Evolutionary conservation across 2,888 invertebrate genomes (phyloP).

Genomic region (Torymus aiolomorphi): DNA sequence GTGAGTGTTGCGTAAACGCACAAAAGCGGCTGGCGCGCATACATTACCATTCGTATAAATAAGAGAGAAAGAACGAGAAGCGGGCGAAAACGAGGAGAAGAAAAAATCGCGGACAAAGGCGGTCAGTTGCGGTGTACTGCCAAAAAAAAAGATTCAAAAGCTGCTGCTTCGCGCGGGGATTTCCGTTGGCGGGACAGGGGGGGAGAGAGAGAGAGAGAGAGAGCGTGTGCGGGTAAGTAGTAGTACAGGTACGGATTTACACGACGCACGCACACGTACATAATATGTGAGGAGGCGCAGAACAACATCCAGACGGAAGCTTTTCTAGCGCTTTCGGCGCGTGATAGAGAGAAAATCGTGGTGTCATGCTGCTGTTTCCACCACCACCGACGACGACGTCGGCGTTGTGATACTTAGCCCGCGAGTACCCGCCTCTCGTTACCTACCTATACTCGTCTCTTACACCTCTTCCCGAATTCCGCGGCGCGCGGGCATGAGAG

Average conservation of each 20-base stretch:
- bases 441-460: too few relatives aligned
- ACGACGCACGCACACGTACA: neutral
- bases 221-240: constrained; percentile 32
- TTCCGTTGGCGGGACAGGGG: neutral
- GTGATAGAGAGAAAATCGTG: constrained; percentile 55
- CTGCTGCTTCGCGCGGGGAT: neutral
- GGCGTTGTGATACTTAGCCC: constrained; percentile 60
- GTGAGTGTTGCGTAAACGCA: too few relatives aligned
- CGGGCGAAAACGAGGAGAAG: neutral
- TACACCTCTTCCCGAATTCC: too few relatives aligned
- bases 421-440: neutral
- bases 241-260: constrained; percentile 28
- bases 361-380: constrained; percentile 61
- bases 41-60: neutral
- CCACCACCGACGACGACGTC: too few relatives aligned
- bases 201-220: constrained; percentile 4
- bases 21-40: too few relatives aligned
- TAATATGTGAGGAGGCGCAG: neutral
- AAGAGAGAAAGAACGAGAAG: neutral
- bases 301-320: neutral
- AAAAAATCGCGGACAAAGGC: neutral
- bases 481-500: too few relatives aligned
- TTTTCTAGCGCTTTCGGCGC: neutral
- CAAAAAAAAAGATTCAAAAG: too few relatives aligned
- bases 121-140: neutral